phyloP scores from a whole-genome alignment of 2,113 vertebrate species.

The Tapirus terrestris region DNA sequence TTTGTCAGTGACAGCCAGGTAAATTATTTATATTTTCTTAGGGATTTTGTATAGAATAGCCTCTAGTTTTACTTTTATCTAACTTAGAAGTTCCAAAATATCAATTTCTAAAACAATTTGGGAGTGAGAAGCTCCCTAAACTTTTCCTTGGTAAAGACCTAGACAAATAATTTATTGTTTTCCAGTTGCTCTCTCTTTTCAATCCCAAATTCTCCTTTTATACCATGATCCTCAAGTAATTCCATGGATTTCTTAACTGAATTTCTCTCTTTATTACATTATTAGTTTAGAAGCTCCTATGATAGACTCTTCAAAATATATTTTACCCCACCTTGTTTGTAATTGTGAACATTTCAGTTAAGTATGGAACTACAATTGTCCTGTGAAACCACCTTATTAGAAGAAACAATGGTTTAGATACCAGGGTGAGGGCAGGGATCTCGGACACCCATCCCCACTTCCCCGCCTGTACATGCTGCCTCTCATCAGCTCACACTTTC shows the following conservation, averaged over 20 bases:
- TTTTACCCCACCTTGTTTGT: background rate
- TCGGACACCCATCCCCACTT: background rate
- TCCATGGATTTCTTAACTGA: background rate
- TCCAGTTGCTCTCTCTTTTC: background rate
- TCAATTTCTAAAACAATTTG: background rate
- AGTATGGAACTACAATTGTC: background rate
- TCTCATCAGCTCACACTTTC: background rate
- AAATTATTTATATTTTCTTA: constrained; percentile 31
- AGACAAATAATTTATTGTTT: background rate
- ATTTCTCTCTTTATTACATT: background rate
- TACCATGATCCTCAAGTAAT: background rate
- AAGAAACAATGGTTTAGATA: background rate
- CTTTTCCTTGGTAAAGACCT: background rate
- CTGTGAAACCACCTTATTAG: background rate
- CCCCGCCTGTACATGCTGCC: too few relatives aligned
- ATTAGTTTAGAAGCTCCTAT: background rate
- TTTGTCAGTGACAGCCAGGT: background rate
- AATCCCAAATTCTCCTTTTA: background rate
- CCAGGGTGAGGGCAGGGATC: background rate
- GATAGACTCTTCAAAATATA: background rate
- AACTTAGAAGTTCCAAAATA: background rate
- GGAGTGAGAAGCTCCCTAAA: background rate
- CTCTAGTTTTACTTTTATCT: background rate
- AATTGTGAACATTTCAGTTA: background rate
- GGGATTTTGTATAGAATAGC: background rate